These are phyloP conservation scores for Anastatus disparis DNA, from an alignment of 1,140 invertebrate genomes.

Conservation along the genomic window DNA sequence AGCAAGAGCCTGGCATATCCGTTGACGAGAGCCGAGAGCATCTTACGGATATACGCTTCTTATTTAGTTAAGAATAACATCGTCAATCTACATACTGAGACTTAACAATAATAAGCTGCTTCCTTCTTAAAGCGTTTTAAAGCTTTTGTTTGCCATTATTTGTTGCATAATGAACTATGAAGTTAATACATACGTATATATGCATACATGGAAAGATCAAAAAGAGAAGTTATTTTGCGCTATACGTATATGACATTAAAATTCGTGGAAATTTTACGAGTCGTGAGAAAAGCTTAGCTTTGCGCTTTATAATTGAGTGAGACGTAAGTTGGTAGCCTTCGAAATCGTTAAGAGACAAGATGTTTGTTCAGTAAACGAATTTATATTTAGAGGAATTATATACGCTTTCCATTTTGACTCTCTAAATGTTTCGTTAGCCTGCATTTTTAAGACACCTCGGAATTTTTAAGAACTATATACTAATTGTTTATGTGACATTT, in stretches of 20 bases:
- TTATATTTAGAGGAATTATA: constrained; percentile 5
- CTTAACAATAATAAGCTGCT: constrained; percentile 50
- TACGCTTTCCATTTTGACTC: background rate
- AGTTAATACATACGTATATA: background rate
- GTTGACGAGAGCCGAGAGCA: too few relatives aligned
- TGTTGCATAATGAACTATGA: background rate
- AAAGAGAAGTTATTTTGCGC: constrained; percentile 10
- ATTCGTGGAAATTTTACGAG: constrained; percentile 13
- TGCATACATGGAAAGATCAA: too few relatives aligned
- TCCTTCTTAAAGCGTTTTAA: too few relatives aligned
- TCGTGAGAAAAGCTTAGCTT: background rate
- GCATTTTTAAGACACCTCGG: background rate
- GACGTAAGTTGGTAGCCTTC: background rate
- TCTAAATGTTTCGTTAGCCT: background rate
- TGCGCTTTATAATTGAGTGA: background rate
- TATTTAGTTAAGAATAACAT: constrained; percentile 60
- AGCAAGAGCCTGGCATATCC: too few relatives aligned
- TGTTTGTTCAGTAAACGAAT: constrained; percentile 18
- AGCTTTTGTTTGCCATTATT: too few relatives aligned
- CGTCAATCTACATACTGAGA: constrained; percentile 50
- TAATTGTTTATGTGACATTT: too few relatives aligned
- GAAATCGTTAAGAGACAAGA: background rate
- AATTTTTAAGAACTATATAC: too few relatives aligned
- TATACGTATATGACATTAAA: background rate
- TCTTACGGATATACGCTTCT: too few relatives aligned